Conservation (phyloP, 2,797 vertebrate species). For the Poliocrania exsul region DNA sequence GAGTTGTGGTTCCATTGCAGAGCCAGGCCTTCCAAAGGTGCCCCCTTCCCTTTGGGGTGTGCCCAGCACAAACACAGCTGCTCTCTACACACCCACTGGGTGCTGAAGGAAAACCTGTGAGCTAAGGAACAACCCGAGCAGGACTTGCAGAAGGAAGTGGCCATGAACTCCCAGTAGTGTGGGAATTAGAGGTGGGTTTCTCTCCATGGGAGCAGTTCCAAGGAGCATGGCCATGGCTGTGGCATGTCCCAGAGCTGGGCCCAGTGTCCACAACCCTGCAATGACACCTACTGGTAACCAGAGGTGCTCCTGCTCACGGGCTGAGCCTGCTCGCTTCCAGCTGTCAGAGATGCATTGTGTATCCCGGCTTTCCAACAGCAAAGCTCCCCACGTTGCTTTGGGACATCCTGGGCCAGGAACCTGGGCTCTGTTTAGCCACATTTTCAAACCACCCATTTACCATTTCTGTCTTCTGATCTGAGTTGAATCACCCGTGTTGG, state of each 20-base stretch:
- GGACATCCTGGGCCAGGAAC: not conserved
- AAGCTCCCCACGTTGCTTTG: not conserved
- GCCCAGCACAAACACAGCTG: not conserved
- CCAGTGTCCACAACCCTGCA: slow-evolving; percentile 30
- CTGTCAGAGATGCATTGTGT: rapidly evolving
- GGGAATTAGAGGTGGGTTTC: not conserved
- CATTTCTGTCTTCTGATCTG: not conserved
- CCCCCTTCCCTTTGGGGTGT: not conserved
- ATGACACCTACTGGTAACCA: slow-evolving; percentile 65
- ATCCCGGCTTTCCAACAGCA: not conserved
- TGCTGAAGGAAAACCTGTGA: not conserved
- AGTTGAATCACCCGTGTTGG: not conserved
- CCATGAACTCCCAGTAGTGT: not conserved
- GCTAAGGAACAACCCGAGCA: not conserved
- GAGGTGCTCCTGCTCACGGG: not conserved
- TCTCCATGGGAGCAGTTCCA: not conserved
- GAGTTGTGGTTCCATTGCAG: not conserved
- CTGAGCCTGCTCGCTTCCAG: not conserved
- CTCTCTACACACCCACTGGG: rapidly evolving
- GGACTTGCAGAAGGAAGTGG: not conserved
- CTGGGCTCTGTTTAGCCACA: not conserved
- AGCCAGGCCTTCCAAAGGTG: not conserved
- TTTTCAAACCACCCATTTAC: not conserved
- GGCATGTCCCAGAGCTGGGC: not conserved
- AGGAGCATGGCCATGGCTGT: not conserved